Evolutionary conservation across 2,797 vertebrate genomes (phyloP).

Genomic region (Darevskia nairensis): DNA sequence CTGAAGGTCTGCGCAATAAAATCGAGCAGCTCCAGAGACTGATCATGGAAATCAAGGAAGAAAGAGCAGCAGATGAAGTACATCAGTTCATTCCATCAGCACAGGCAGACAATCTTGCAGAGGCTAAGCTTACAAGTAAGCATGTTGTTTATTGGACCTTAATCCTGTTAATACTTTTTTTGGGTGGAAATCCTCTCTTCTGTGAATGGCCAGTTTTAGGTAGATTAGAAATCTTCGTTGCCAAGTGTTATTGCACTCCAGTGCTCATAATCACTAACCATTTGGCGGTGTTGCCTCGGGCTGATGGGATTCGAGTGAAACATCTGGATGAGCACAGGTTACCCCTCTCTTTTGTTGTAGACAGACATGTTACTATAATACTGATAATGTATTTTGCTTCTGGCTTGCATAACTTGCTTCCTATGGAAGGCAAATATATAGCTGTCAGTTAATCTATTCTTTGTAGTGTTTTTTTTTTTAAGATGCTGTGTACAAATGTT

Average conservation of each 20-base stretch:
- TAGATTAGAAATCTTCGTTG: background rate
- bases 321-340: background rate
- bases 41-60: constrained; percentile 83
- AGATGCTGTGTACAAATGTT: background rate
- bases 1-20: constrained; percentile 58
- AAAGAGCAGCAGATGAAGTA: constrained; percentile 76
- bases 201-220: accelerated
- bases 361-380: background rate
- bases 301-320: background rate
- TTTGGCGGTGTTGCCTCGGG: background rate
- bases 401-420: background rate
- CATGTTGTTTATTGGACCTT: background rate
- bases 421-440: background rate
- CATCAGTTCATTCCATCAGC: constrained; percentile 75
- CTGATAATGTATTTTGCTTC: background rate
- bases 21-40: constrained; percentile 57
- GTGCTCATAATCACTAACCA: background rate
- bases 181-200: background rate
- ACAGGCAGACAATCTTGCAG: constrained; percentile 66
- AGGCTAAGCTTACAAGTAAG: constrained; percentile 80
- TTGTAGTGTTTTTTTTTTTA: constrained; percentile 12
- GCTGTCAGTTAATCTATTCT: background rate
- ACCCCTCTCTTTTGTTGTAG: background rate
- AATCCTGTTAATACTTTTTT: background rate
- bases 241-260: background rate